Evolutionary conservation across 2,888 invertebrate genomes (phyloP), one percentile per base, ranked within the genome.

Genomic region (Amblyteles armatorius): DNA sequence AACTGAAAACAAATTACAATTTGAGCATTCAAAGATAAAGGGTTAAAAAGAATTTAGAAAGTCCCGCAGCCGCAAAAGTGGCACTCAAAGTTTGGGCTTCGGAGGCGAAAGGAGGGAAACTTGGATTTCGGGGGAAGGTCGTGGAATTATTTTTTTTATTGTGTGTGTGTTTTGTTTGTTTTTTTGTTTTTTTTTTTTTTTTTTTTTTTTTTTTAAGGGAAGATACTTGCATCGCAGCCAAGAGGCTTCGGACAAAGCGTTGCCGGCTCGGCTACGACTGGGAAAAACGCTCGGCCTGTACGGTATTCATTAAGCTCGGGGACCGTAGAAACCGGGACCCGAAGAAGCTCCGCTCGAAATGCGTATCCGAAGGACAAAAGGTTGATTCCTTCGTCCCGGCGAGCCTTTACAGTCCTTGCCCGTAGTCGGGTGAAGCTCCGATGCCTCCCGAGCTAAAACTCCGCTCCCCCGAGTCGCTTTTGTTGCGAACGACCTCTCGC

Each of bases 301-400:
- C 74, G 33, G 63, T 50, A 65, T 76, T 76, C 74, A 65, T 65
- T 65, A 50, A 63, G 65, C 63, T 76, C 65, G 74, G 5, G 19
- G 33, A 63, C 33, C 19, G 48, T 29, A 50, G 50, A 29, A 50
- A 19, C 65, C 63, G 13, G 22, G 48, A n/a, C 29, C 33, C 60
- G 74, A 9, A 48, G 74, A 74, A 74, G 29, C 60, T 76, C 33
- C 50, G 48, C 50, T 50, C 74, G 74, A 65, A 76, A 63, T 36
- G 63, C 60, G 40, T 63, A 48, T 33, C 74, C 48, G 26, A 50
- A 65, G 74, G 65, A 76, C 74, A 76, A 76, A 76, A 76, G 74
- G 6, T 65, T 76, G 74, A 76, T 65, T 65, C 65, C 40, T 65
- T 65, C 50, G 50, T 52, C 74, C 74, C 11, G 19, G 33, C 50